Conservation (phyloP, 2,113 vertebrate species). For the Nerophis lumbriciformis region DNA sequence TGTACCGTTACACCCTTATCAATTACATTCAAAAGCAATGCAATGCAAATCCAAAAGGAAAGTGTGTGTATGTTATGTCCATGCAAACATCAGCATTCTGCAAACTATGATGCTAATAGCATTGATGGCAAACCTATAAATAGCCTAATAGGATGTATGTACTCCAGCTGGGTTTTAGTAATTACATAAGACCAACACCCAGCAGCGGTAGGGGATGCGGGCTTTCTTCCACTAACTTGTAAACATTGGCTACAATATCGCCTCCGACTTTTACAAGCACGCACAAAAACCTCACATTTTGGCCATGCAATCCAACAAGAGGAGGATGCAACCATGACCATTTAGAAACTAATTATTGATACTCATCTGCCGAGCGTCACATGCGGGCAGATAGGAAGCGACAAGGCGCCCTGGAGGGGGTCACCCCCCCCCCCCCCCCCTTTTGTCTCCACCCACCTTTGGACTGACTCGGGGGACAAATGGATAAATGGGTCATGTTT, state of each 20-base stretch:
- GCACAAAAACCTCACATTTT: background rate
- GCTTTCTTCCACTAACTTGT: background rate
- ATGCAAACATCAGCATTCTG: constrained; percentile 22
- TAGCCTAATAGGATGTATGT: background rate
- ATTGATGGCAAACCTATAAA: constrained; percentile 20
- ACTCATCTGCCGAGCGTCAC: constrained; percentile 24
- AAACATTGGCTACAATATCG: constrained; percentile 20
- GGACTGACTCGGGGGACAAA: constrained; percentile 13
- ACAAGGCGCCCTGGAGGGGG: constrained; percentile 22
- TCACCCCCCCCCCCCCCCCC: constrained; percentile 26
- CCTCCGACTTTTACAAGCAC: constrained; percentile 18
- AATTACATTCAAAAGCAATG: too few relatives aligned
- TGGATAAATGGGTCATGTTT: constrained; percentile 49
- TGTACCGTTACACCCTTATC: too few relatives aligned
- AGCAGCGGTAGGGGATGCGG: constrained; percentile 2
- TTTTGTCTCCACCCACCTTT: constrained; percentile 21
- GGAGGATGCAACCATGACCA: background rate
- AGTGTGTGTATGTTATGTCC: constrained; percentile 5
- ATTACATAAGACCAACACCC: constrained; percentile 7
- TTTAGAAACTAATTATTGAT: background rate
- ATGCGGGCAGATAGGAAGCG: constrained; percentile 34
- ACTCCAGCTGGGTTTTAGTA: constrained; percentile 23
- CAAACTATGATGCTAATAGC: constrained; percentile 33
- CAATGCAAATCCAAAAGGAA: too few relatives aligned
- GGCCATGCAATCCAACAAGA: constrained; percentile 17